phyloP scores from a whole-genome alignment of 2,113 vertebrate species.

The Neogobius melanostomus region DNA sequence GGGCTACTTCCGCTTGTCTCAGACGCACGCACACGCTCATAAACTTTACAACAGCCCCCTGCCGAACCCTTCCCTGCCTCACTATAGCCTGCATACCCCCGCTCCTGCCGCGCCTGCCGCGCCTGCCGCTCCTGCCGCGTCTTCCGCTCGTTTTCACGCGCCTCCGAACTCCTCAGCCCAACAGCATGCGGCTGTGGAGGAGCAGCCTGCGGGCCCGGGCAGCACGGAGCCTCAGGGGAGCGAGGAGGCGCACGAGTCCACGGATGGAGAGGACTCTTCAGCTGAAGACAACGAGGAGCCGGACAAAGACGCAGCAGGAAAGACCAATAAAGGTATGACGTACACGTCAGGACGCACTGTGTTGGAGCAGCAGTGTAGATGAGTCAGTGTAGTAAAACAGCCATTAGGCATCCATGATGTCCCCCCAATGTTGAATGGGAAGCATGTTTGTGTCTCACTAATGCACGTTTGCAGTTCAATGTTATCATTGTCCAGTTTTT shows the following conservation, averaged over 20 bases:
- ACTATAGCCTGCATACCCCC: slow-evolving; percentile 79
- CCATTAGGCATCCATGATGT: neutral
- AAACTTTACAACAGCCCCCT: slow-evolving; percentile 87
- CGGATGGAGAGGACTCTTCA: slow-evolving; percentile 88
- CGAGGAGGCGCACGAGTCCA: slow-evolving; percentile 86
- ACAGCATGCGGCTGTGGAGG: slow-evolving; percentile 71
- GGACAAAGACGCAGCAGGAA: slow-evolving; percentile 84
- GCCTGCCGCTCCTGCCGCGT: slow-evolving; percentile 61
- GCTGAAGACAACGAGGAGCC: slow-evolving; percentile 87
- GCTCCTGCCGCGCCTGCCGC: slow-evolving; percentile 59
- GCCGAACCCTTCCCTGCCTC: slow-evolving; percentile 83
- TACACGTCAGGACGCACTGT: slow-evolving; percentile 3
- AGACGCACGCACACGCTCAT: slow-evolving; percentile 89
- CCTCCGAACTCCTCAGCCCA: slow-evolving; percentile 80
- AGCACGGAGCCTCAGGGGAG: slow-evolving; percentile 80
- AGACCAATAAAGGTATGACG: slow-evolving; percentile 84
- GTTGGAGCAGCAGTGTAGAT: neutral
- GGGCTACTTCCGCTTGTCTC: slow-evolving; percentile 98
- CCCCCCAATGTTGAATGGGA: no score
- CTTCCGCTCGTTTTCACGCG: slow-evolving; percentile 84
- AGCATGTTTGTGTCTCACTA: no score
- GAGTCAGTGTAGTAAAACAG: neutral
- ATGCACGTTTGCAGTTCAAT: no score
- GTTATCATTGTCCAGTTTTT: no score
- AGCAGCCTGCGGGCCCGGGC: slow-evolving; percentile 85